Evolutionary conservation across 2,113 vertebrate species (phyloP).

Genomic region (Heptranchias perlo): DNA sequence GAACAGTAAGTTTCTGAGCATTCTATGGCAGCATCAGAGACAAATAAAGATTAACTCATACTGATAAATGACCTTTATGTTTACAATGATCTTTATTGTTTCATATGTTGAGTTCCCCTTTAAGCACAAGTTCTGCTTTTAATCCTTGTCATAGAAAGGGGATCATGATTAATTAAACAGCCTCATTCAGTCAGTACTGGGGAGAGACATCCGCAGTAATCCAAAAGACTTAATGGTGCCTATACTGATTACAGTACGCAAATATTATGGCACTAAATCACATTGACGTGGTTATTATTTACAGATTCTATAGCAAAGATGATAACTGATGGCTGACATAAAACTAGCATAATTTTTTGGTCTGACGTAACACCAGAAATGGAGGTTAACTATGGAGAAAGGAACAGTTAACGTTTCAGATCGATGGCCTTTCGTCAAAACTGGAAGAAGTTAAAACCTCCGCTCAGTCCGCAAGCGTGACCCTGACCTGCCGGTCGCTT

Average conservation of each 20-base stretch:
- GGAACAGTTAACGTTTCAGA: too few species aligned
- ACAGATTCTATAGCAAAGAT: neutral
- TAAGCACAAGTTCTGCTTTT: neutral
- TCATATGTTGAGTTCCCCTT: neutral
- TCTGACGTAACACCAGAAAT: neutral
- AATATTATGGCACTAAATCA: neutral
- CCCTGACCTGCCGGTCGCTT: too few species aligned
- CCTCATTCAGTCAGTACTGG: constrained; percentile 26
- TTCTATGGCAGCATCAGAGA: neutral
- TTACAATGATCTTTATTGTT: neutral
- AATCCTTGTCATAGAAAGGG: constrained; percentile 4
- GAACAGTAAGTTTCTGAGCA: neutral
- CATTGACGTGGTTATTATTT: constrained; percentile 3
- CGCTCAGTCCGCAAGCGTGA: too few species aligned
- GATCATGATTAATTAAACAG: constrained; percentile 28
- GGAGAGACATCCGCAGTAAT: constrained; percentile 4
- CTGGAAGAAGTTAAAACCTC: too few species aligned
- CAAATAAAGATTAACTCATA: neutral
- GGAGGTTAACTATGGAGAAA: neutral
- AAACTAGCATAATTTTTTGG: neutral
- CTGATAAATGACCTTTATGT: neutral
- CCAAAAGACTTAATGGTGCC: neutral
- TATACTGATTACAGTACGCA: neutral
- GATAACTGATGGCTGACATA: neutral
- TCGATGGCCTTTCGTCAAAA: too few species aligned